Base-by-base conservation (phyloP, 2,888 invertebrate genomes). In the Papilio elwesi region DNA sequence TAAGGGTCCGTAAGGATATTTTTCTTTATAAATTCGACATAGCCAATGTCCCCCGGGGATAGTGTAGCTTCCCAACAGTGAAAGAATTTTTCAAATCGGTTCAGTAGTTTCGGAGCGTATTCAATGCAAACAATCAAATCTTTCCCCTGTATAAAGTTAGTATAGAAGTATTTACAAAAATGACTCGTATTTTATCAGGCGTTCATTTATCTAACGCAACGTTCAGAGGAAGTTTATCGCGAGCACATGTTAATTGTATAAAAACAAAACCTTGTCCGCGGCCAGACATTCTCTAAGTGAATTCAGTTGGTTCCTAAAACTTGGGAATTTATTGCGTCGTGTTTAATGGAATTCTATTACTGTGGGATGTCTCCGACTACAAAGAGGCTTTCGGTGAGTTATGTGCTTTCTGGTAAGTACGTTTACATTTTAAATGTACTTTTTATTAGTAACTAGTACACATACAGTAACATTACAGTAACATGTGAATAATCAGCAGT, bases 301-400 rank as follows among this genome's bases (percentile, higher is more conserved):
- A 67, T 47, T 67, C 16, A 43, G 16, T 67, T 67, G n/a, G 15
- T 48, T 64, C 48, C 49, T 16, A 43, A 47, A 55, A 67, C 67
- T 47, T 26, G 12, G 43, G 0, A 55, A 55, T 67, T 67, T 47
- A 67, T 55, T 55, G 67, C 55, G 26, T 13, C 43, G 16, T 8
- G 13, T 55, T 47, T 55, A 55, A 67, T 67, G 55, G 70, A 57
- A 70, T 48, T 55, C 51, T 69, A 62, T 52, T 62, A 62, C 15
- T 51, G 49, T 51, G 16, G 38, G 15, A 51, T 62, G 51, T 64
- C 64, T 49, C 26, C 48, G 5, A 62, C 10, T 53, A 15, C 15
- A 64, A 7, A 64, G 26, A 38, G 48, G n/a, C 64, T 49, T 64
- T 26, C 36, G 13, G 49, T 49, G 26, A 49, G 48, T 64, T 12